These are phyloP conservation scores for Desmodus rotundus DNA, from an alignment of 2,113 vertebrate species.

Conservation along the genomic window DNA sequence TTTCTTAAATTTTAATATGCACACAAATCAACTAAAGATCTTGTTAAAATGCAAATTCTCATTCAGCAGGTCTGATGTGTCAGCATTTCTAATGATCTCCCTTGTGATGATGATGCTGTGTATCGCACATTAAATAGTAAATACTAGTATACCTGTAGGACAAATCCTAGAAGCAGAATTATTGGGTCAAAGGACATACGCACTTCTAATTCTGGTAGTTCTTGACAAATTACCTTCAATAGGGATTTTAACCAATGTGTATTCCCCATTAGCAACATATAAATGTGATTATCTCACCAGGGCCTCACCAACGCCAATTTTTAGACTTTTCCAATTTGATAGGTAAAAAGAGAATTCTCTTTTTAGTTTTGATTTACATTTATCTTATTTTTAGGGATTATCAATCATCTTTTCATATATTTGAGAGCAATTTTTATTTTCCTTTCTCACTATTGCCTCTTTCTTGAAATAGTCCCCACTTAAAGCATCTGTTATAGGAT, in stretches of 20 bases:
- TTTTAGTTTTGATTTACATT: not conserved
- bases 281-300: not conserved
- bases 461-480: not conserved
- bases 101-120: not conserved
- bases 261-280: not conserved
- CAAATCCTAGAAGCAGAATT: not conserved
- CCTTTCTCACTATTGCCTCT: not conserved
- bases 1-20: not conserved
- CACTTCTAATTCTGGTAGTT: not conserved
- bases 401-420: not conserved
- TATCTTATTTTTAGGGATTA: not conserved
- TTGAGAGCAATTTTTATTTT: not conserved
- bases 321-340: not conserved
- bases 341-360: not conserved
- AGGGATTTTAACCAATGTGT: not conserved
- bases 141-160: not conserved
- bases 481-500: not conserved
- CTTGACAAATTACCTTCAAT: not conserved
- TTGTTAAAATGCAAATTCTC: conserved; percentile 1
- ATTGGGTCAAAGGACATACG: not conserved
- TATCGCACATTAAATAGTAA: not conserved
- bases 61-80: not conserved
- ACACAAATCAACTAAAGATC: not conserved
- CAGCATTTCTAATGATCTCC: not conserved
- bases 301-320: not conserved